phyloP scores from a whole-genome alignment of 2,888 invertebrate species.

The Diarsia dahlii region DNA sequence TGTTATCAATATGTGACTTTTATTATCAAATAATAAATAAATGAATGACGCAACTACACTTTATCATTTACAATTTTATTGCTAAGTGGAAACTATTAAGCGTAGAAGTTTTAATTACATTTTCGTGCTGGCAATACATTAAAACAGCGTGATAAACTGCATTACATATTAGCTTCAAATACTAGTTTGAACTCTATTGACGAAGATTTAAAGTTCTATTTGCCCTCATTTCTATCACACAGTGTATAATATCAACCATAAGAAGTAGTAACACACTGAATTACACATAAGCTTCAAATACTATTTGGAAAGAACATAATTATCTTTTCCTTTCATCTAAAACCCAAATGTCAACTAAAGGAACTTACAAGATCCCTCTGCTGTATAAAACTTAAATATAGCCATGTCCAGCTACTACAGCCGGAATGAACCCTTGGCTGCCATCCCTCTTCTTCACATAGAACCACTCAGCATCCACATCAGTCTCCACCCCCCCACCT shows the following conservation, averaged over 20 bases:
- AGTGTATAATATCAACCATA: neutral
- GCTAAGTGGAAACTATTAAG: conserved; percentile 23
- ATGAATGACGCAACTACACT: conserved; percentile 30
- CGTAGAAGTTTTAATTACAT: neutral
- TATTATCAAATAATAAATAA: conserved; percentile 49
- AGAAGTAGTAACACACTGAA: neutral
- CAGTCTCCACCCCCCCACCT: conserved; percentile 81
- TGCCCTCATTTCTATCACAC: neutral
- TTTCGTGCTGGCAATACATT: conserved; percentile 28
- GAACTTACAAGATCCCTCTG: neutral
- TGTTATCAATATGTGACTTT: conserved; percentile 6
- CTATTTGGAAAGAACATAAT: conserved; percentile 13
- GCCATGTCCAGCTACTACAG: conserved; percentile 94
- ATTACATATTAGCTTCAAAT: conserved; percentile 21
- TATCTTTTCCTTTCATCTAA: neutral
- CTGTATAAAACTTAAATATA: conserved; percentile 89
- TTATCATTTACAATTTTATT: conserved; percentile 55
- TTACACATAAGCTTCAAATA: conserved; percentile 21
- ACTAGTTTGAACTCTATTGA: conserved; percentile 26
- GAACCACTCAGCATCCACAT: conserved; percentile 94
- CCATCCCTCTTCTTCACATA: conserved; percentile 94
- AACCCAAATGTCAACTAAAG: conserved; percentile 7
- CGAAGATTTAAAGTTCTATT: neutral
- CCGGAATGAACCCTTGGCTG: conserved; percentile 94
- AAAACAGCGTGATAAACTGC: neutral